These are phyloP conservation scores for Cephus spinipes DNA, from an alignment of 2,888 invertebrate species.

Conservation along the genomic window DNA sequence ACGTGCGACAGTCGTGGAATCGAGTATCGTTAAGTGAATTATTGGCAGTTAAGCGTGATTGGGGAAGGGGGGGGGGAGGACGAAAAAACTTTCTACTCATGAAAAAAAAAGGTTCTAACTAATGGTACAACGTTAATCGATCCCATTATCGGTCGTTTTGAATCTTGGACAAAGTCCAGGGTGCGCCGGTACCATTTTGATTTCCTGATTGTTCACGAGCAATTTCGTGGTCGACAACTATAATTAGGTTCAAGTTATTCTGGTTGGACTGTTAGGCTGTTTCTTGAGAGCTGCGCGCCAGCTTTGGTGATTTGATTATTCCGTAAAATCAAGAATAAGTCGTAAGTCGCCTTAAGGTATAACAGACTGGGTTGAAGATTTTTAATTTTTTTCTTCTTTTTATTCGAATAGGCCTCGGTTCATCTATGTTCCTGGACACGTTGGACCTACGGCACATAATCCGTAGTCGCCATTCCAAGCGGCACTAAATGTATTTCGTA, in stretches of 20 bases:
- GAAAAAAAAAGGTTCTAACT: not conserved
- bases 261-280: not conserved
- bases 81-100: not conserved
- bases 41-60: not conserved
- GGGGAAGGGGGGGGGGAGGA: too few species aligned
- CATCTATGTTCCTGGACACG: not conserved
- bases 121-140: not conserved
- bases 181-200: not conserved
- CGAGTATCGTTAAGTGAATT: not conserved
- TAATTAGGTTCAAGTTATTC: not conserved
- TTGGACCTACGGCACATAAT: not conserved
- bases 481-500: slow-evolving; percentile 28
- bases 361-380: not conserved
- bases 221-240: not conserved
- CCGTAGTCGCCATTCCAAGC: not conserved
- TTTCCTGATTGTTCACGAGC: not conserved
- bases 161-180: not conserved
- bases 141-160: not conserved
- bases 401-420: not conserved
- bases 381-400: not conserved
- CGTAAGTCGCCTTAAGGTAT: not conserved
- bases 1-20: not conserved
- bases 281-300: not conserved
- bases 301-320: not conserved
- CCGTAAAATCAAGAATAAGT: not conserved